phyloP scores from a whole-genome alignment of 1,140 invertebrate species.

The Panulirus ornatus region DNA sequence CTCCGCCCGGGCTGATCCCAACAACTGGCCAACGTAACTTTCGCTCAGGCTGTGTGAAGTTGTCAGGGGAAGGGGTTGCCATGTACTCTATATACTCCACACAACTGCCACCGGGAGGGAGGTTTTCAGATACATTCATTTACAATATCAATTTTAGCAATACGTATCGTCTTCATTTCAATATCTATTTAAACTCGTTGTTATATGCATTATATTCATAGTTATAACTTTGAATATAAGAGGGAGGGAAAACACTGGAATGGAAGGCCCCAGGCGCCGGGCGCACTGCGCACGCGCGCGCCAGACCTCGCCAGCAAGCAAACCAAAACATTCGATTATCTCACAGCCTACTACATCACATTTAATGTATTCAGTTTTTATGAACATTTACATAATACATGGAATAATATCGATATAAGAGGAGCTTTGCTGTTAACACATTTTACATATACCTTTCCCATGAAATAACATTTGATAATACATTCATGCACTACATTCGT shows the following conservation, averaged over 20 bases:
- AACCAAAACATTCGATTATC: not conserved
- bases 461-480: too few relatives aligned
- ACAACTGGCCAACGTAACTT: slow-evolving; percentile 23
- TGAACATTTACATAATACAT: too few relatives aligned
- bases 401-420: too few relatives aligned
- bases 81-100: not conserved
- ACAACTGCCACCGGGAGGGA: not conserved
- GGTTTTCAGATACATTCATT: not conserved
- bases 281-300: not conserved
- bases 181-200: not conserved
- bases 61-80: not conserved
- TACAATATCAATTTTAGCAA: not conserved
- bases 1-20: not conserved
- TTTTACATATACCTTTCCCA: too few relatives aligned
- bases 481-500: too few relatives aligned
- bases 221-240: not conserved
- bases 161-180: not conserved
- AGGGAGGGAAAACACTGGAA: not conserved
- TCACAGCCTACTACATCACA: too few relatives aligned
- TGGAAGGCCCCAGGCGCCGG: not conserved
- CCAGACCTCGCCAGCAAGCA: not conserved
- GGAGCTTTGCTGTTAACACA: too few relatives aligned
- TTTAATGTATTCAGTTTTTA: too few relatives aligned
- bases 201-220: not conserved
- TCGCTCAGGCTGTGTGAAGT: not conserved